Evolutionary conservation across 2,888 invertebrate genomes (phyloP), one percentile per base, ranked within the genome.

Genomic region (Lepidocyrtinus sp.): DNA sequence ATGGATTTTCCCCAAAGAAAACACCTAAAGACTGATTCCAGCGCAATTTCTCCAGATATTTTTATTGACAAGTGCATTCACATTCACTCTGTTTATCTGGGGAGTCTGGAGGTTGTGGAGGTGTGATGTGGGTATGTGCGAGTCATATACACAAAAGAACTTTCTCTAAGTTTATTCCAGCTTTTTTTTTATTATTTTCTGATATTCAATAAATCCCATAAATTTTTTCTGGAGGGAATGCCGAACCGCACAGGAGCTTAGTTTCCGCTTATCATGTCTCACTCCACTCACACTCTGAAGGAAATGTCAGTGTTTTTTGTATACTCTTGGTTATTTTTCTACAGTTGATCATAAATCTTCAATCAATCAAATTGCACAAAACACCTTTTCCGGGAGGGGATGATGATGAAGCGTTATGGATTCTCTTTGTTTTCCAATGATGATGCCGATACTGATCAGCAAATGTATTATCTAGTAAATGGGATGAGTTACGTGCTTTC

Each of bases 321-420:
- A 59, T 22, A n/a, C 50, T 36, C 12, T 36, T 24, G 27, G 76
- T 76, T 36, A 36, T 36, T 36, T 7, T 50, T 65, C 71, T 65
- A 22, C 19, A 64, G 75, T 55, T 72, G 78, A 79, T 82, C 82
- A 79, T 82, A 82, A 82, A 82, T 82, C 82, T 82, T 82, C 75
- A 71, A 82, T 82, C 82, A 82, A 82, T 82, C 82, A 82, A 82
- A 78, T 79, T 78, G 82, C 78, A 26, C 78, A 68, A 73, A 62
- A 73, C 64, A 73, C 64, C 61, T 75, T 59, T 25, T 2, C 59
- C 12, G 45, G 27, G 17, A 65, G 19, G 21, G 22, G 36, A 36
- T 36, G 36, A 36, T 36, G 12, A 12, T 36, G 36, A 36, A 7
- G 36, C 36, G 36, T 36, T 36, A 12, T n/a, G n/a, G n/a, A n/a